A percentile compares a stretch with the other conserved stretches of the same genome.
phyloP scores from a whole-genome alignment of 2,113 vertebrate genomes.

The Aix galericulata region DNA sequence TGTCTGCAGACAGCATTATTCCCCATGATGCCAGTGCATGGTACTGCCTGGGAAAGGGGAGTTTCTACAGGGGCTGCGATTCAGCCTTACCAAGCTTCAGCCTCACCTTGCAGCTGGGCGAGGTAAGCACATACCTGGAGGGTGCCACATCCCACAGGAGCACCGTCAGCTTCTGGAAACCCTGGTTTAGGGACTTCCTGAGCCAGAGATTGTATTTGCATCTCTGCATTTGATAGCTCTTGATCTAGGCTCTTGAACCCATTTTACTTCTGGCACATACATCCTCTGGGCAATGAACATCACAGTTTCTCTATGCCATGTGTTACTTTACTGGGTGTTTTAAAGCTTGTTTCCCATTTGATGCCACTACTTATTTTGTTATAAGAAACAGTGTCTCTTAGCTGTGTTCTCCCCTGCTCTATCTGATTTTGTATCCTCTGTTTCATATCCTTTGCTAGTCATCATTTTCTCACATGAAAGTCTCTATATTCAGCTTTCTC shows the following conservation, averaged over 20 bases:
- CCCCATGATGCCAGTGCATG: not conserved
- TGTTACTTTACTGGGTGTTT: not conserved
- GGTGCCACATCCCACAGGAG: not conserved
- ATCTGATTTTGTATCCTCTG: not conserved
- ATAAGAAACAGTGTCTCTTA: not conserved
- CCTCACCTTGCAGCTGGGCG: not conserved
- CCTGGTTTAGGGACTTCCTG: constrained; percentile 53
- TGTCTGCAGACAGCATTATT: not conserved
- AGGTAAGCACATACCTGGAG: not conserved
- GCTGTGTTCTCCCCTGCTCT: not conserved
- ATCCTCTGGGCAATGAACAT: not conserved
- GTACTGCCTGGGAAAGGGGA: not conserved
- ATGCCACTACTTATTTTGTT: constrained; percentile 4
- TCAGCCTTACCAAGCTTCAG: not conserved
- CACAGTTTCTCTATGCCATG: not conserved
- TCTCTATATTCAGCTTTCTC: not conserved
- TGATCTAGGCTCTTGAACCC: constrained; percentile 26
- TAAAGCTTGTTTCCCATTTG: constrained; percentile 4
- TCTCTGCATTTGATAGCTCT: constrained; percentile 31
- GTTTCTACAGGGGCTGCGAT: not conserved
- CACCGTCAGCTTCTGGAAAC: constrained; percentile 31
- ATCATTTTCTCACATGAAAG: not conserved
- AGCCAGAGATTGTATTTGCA: constrained; percentile 50
- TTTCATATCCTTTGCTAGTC: not conserved
- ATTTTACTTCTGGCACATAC: constrained; percentile 18